These are phyloP conservation scores for Myiopsitta monachus DNA, from an alignment of 2,113 vertebrate species.

Conservation along the genomic window DNA sequence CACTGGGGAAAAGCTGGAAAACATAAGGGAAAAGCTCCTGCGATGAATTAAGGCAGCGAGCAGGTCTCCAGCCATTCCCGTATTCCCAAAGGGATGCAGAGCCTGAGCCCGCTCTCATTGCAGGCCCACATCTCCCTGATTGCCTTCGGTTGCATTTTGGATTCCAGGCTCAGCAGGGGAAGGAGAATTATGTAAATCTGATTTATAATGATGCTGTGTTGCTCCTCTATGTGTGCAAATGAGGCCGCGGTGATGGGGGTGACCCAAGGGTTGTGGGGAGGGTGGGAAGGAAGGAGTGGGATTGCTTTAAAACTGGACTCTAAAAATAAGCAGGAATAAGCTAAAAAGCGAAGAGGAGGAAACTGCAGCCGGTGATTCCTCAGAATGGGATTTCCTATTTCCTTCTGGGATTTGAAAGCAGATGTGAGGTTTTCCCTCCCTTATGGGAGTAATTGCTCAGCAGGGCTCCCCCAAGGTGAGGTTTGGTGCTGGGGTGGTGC, in stretches of 20 bases:
- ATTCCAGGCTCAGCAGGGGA: not conserved
- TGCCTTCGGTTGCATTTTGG: not conserved
- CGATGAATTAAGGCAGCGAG: not conserved
- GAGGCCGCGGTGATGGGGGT: not conserved
- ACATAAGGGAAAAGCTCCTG: not conserved
- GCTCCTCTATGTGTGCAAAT: not conserved
- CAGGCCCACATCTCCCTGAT: not conserved
- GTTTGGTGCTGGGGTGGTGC: not conserved
- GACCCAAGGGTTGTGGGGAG: not conserved
- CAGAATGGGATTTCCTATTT: not conserved
- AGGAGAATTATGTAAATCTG: not conserved
- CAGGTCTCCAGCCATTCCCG: not conserved
- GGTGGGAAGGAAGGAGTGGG: not conserved
- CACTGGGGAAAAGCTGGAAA: slow-evolving; percentile 5
- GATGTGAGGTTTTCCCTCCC: not conserved
- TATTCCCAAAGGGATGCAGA: not conserved
- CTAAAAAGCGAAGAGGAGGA: not conserved
- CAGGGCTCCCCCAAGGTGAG: not conserved
- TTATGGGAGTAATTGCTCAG: not conserved
- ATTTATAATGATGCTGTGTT: accelerated
- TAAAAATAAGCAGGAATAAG: not conserved
- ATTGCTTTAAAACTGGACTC: not conserved
- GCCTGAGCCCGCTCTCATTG: not conserved
- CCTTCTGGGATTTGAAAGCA: not conserved
- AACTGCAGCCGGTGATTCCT: accelerated